Conservation (phyloP, 1,140 invertebrate genomes). For the Caenorhabditis inopinata region DNA sequence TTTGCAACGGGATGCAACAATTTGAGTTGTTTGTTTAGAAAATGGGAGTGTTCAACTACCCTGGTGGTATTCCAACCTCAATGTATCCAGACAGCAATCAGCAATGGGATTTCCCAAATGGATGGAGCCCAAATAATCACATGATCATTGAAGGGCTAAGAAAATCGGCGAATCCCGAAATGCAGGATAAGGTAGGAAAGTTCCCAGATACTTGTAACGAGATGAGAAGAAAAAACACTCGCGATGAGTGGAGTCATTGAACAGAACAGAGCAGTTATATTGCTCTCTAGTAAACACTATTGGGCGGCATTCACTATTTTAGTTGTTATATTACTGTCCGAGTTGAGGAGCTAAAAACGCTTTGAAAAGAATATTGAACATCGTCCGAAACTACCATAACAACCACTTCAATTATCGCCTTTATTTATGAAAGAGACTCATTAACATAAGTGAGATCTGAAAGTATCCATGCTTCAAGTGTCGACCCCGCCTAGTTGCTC, state of each 20-base stretch:
- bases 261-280: neutral
- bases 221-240: neutral
- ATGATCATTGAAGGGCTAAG: constrained; percentile 78
- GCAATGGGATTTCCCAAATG: constrained; percentile 93
- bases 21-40: constrained; percentile 55
- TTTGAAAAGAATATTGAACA: too few species aligned
- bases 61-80: constrained; percentile 79
- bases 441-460: too few species aligned
- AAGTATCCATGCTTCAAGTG: too few species aligned
- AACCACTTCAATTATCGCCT: too few species aligned
- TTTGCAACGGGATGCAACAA: neutral
- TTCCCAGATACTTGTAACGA: neutral
- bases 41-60: constrained; percentile 70
- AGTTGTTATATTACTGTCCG: too few species aligned
- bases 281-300: too few species aligned
- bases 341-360: too few species aligned
- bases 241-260: neutral
- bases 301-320: too few species aligned
- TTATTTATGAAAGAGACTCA: too few species aligned
- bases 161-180: constrained; percentile 55
- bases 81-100: constrained; percentile 78
- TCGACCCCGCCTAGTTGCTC: too few species aligned
- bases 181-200: constrained; percentile 42
- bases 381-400: too few species aligned
- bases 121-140: constrained; percentile 83